Evolutionary conservation across 1,140 invertebrate genomes (phyloP).

Genomic region (Drosophila arawakana): DNA sequence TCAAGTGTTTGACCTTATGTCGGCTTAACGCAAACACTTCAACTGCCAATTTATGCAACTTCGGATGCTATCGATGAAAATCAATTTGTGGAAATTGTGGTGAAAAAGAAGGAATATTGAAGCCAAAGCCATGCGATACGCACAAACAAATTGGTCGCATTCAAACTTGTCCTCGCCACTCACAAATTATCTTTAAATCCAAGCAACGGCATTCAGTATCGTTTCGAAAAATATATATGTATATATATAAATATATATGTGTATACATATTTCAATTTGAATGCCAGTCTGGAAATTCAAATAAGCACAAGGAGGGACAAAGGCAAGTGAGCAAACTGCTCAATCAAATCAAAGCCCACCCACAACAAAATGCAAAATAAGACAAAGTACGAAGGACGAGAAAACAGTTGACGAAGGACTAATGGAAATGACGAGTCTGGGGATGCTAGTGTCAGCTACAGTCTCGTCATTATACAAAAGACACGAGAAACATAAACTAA

Average conservation of each 20-base stretch:
- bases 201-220: slow-evolving; percentile 27
- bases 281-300: slow-evolving; percentile 51
- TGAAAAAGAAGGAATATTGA: slow-evolving; percentile 9
- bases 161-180: slow-evolving; percentile 28
- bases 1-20: slow-evolving; percentile 43
- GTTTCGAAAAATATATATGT: neutral
- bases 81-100: slow-evolving; percentile 61
- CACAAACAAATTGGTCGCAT: slow-evolving; percentile 57
- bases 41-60: slow-evolving; percentile 65
- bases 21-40: slow-evolving; percentile 31
- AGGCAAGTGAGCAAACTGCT: slow-evolving; percentile 59
- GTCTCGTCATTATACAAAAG: slow-evolving; percentile 9
- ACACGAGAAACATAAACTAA: neutral
- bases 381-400: slow-evolving; percentile 59
- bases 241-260: neutral
- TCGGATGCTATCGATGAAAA: slow-evolving; percentile 64
- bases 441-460: slow-evolving; percentile 32
- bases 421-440: slow-evolving; percentile 14
- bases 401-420: neutral
- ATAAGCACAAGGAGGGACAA: slow-evolving; percentile 57
- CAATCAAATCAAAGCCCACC: slow-evolving; percentile 74
- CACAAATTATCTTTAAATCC: slow-evolving; percentile 61
- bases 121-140: slow-evolving; percentile 19
- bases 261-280: slow-evolving; percentile 52
- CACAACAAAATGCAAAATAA: slow-evolving; percentile 66